A percentile compares a stretch with the other conserved stretches of the same genome.
Evolutionary conservation across 2,888 invertebrate species (phyloP).

Genomic region (Yponomeuta plumbellus): DNA sequence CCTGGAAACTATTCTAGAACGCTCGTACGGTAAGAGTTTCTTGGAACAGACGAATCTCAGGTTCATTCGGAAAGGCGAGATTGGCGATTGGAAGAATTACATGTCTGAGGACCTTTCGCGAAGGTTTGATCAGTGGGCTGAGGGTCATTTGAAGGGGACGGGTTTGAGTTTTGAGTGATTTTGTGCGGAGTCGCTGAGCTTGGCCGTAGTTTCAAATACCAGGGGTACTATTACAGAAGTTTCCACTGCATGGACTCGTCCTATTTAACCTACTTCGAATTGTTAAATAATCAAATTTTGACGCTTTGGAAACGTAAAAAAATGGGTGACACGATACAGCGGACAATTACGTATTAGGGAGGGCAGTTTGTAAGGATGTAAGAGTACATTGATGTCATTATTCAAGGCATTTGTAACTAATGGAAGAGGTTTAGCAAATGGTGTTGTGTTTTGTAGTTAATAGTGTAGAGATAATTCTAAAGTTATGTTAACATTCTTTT

Average conservation of each 20-base stretch:
- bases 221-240: neutral
- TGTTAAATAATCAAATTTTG: too few relatives aligned
- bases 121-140: constrained; percentile 84
- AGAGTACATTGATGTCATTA: too few relatives aligned
- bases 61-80: constrained; percentile 86
- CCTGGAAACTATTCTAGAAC: constrained; percentile 78
- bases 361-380: too few relatives aligned
- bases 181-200: neutral
- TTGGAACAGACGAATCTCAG: constrained; percentile 70
- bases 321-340: too few relatives aligned
- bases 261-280: too few relatives aligned
- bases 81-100: constrained; percentile 88
- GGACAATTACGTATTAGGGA: too few relatives aligned
- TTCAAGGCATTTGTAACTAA: too few relatives aligned
- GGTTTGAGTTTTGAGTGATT: constrained; percentile 76
- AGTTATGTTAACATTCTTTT: neutral
- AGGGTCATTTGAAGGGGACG: constrained; percentile 76
- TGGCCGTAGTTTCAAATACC: constrained; percentile 17
- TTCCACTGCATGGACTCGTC: too few relatives aligned
- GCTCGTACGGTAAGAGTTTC: constrained; percentile 64
- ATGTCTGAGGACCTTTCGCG: constrained; percentile 84
- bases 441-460: too few relatives aligned
- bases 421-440: too few relatives aligned
- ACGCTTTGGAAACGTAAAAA: too few relatives aligned
- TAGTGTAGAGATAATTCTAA: too few relatives aligned